phyloP scores from a whole-genome alignment of 1,140 invertebrate species.

The Aphelenchoides avenae region DNA sequence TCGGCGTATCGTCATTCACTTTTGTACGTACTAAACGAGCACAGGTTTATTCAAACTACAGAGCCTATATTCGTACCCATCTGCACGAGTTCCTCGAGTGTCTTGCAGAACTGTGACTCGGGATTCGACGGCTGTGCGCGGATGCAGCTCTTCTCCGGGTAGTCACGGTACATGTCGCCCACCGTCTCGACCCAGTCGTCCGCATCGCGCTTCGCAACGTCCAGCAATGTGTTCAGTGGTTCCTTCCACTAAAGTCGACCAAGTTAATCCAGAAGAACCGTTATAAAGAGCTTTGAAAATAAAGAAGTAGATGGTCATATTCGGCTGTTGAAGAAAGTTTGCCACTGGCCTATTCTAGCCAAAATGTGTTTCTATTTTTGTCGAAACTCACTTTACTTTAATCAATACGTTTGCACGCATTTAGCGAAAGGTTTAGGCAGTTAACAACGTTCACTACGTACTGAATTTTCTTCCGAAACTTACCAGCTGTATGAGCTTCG shows the following conservation, averaged over 20 bases:
- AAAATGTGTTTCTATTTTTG: too few species aligned
- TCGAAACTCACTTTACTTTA: too few species aligned
- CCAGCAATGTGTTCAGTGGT: conserved; percentile 29
- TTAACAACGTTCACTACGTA: too few species aligned
- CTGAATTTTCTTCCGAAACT: conserved; percentile 16
- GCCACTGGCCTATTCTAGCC: too few species aligned
- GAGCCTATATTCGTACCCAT: too few species aligned
- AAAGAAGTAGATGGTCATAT: too few species aligned
- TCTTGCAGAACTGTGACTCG: conserved; percentile 35
- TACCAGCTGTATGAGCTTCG: conserved; percentile 33
- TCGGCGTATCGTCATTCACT: conserved; percentile 9
- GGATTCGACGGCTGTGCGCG: conserved; percentile 18
- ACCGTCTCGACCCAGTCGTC: conserved; percentile 44
- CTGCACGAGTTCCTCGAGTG: conserved; percentile 18
- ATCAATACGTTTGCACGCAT: too few species aligned
- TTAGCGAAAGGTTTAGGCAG: too few species aligned
- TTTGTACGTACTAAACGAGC: too few species aligned
- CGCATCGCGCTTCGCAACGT: conserved; percentile 32
- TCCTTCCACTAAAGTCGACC: conserved; percentile 33
- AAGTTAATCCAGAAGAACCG: not conserved
- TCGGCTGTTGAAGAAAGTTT: not conserved
- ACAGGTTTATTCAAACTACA: too few species aligned
- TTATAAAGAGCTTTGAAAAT: too few species aligned
- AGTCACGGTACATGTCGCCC: conserved; percentile 33
- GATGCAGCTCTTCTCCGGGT: conserved; percentile 32